Evolutionary conservation across 2,113 vertebrate species (phyloP), one percentile per base, ranked within the genome.

Genomic region (Mastomys natalensis): DNA sequence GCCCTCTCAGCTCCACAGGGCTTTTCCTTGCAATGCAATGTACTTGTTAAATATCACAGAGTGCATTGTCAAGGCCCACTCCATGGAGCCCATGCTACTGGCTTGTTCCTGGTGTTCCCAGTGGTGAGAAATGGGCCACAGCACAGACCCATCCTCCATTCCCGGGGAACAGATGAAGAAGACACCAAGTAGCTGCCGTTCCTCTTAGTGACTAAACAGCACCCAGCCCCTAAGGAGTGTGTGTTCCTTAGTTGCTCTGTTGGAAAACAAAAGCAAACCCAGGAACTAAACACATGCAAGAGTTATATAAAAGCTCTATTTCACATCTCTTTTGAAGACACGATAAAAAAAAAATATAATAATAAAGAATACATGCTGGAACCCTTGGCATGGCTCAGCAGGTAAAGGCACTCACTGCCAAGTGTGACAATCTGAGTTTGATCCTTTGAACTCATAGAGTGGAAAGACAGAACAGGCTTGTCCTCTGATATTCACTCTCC

Each of bases 201-300:
- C 29, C 4, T 92, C 45, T 88, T 70, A 40, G 48, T 84, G 95
- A 86, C 95, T 72, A 55, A 70, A 95, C 92, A 78, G 1, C 29
- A 2, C 11, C 62, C 31, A 37, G 48, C 87, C 80, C 76, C 72
- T 31, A 16, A 60, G 89, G 58, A 85, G 78, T 4, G 62, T 34
- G 1, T 10, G 5, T 58, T 26, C 85, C 22, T 96, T 85, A 88
- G 45, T 74, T 93, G 48, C 40, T 48, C 84, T 62, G 91, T 76
- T 93, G 92, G 96, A 96, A 97, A 86, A 29, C 66, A 55, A 62
- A 66, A 89, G 90, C 77, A 89, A 80, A 68, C 8, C 8, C 43
- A 81, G 13, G 9, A 6, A 12, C 5, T 60, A 60, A 45, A 55
- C 22, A n/a, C 58, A 62, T 80, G 45, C 2, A 73, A 43, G 73